Conservation (phyloP, 2,888 invertebrate genomes). For the Linyphia triangularis region DNA sequence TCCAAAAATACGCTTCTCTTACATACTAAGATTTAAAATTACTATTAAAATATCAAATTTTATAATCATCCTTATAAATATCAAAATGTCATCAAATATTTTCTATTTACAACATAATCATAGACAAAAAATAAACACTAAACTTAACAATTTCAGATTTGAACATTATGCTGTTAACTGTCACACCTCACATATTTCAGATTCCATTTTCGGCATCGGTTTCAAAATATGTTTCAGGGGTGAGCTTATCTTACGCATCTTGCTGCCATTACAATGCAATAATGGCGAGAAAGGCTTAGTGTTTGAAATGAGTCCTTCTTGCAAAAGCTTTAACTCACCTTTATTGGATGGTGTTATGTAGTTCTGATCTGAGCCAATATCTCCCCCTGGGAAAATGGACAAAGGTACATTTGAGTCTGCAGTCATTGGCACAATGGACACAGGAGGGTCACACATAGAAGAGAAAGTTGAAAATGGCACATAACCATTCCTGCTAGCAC, state of each 20-base stretch:
- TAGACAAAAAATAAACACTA: neutral
- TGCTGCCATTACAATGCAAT: constrained; percentile 13
- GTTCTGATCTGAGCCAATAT: constrained; percentile 38
- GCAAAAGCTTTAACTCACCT: constrained; percentile 41
- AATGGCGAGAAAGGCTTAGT: neutral
- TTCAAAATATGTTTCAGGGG: constrained; percentile 60
- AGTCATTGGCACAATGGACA: constrained; percentile 42
- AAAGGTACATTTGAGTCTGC: constrained; percentile 25
- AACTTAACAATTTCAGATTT: neutral
- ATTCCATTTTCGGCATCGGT: constrained; percentile 67
- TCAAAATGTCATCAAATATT: neutral
- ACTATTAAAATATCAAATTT: neutral
- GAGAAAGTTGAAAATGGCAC: constrained; percentile 61
- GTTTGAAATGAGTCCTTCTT: constrained; percentile 11
- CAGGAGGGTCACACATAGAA: constrained; percentile 5
- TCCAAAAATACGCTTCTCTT: neutral
- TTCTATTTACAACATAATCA: neutral
- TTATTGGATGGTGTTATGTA: constrained; percentile 56
- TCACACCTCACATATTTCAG: constrained; percentile 70
- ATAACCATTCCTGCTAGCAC: constrained; percentile 37
- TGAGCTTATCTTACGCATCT: constrained; percentile 25
- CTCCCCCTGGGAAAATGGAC: constrained; percentile 41
- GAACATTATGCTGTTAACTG: neutral
- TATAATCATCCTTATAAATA: neutral
- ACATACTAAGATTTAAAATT: neutral